Evolutionary conservation across 2,113 vertebrate species (phyloP).

Genomic region (Chrysochloris asiatica): DNA sequence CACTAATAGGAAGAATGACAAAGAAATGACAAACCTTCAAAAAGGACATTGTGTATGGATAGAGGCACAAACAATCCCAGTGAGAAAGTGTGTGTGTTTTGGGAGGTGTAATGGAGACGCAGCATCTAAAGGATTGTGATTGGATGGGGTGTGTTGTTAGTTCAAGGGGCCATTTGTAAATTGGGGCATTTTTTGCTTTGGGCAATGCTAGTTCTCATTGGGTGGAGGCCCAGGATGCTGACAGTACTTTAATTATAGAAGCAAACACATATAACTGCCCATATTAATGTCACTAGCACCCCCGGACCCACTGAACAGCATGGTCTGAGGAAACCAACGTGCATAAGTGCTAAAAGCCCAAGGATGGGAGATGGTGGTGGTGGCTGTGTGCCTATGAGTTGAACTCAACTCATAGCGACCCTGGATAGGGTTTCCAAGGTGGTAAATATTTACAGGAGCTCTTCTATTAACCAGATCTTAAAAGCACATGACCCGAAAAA

Average conservation of each 20-base stretch:
- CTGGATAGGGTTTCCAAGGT: no score
- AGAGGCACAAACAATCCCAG: neutral
- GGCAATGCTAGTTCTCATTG: neutral
- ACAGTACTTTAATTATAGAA: neutral
- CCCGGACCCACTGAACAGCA: neutral
- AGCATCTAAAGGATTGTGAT: neutral
- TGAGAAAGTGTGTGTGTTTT: neutral
- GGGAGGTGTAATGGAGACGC: neutral
- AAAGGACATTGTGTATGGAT: neutral
- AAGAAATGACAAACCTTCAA: slow-evolving; percentile 26
- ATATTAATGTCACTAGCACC: neutral
- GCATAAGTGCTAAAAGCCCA: neutral
- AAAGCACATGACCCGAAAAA: neutral
- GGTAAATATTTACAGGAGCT: no score
- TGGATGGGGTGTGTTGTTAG: neutral
- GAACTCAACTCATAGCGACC: no score
- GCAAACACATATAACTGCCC: neutral
- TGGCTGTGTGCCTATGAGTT: no score
- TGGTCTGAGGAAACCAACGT: neutral
- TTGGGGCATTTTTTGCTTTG: neutral
- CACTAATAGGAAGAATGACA: neutral
- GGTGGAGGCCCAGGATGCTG: neutral
- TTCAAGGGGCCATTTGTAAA: neutral
- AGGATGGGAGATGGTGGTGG: no score
- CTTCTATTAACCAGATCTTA: no score